Percentiles rank a stretch among this genome's conserved stretches.
Conservation (phyloP, 2,888 invertebrate species). For the Mythimna lalbum region DNA sequence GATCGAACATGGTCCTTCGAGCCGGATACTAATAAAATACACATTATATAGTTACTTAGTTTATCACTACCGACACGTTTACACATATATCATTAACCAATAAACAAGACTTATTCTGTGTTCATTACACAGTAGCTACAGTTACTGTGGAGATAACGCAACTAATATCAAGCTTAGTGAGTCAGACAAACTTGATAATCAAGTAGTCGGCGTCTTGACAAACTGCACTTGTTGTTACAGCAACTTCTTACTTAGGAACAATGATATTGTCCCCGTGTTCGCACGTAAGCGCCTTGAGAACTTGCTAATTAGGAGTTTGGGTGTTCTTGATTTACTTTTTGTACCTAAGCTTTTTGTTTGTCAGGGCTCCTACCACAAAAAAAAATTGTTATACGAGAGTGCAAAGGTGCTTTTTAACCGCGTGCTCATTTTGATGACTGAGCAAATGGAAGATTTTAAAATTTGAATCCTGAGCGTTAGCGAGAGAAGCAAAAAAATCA, state of each 20-base stretch:
- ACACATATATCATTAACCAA: not conserved
- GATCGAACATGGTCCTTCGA: too few species aligned
- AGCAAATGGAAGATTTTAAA: too few species aligned
- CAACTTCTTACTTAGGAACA: slow-evolving; percentile 60
- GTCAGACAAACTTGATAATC: slow-evolving; percentile 52
- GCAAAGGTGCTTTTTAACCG: too few species aligned
- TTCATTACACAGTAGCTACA: slow-evolving; percentile 2
- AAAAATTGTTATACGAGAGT: too few species aligned
- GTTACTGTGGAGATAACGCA: slow-evolving; percentile 38
- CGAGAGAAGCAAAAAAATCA: too few species aligned
- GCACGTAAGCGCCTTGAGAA: slow-evolving; percentile 47
- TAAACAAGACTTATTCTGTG: not conserved
- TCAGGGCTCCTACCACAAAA: too few species aligned
- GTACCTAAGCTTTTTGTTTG: too few species aligned
- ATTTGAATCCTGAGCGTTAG: too few species aligned
- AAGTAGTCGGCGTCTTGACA: slow-evolving; percentile 58
- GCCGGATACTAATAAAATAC: too few species aligned
- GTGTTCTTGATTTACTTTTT: slow-evolving; percentile 12
- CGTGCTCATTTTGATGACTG: too few species aligned
- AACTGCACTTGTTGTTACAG: slow-evolving; percentile 64
- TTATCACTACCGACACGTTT: not conserved
- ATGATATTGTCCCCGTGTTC: slow-evolving; percentile 51
- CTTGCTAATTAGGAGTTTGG: slow-evolving; percentile 54
- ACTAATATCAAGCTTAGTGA: slow-evolving; percentile 42
- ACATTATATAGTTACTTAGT: too few species aligned